Evolutionary conservation across 2,113 vertebrate genomes (phyloP).

Genomic region (Daubentonia madagascariensis): DNA sequence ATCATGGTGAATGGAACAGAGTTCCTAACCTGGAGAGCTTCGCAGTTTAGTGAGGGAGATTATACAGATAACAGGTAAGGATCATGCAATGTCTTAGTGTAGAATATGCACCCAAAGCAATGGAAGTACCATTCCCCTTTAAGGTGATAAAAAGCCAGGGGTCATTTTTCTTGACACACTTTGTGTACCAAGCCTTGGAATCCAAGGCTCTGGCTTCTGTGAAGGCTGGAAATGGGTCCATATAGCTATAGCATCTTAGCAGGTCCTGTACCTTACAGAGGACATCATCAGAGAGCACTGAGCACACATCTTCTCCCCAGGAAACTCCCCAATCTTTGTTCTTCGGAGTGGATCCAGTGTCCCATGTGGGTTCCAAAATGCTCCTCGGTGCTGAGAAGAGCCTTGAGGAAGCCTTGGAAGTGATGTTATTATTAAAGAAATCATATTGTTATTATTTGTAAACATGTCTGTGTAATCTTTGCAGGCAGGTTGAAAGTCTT

Average conservation of each 20-base stretch:
- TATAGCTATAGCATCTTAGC: neutral
- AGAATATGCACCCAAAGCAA: neutral
- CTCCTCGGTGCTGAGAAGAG: neutral
- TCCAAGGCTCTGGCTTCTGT: neutral
- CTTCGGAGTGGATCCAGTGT: neutral
- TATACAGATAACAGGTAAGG: neutral
- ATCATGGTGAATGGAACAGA: neutral
- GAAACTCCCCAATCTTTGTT: neutral
- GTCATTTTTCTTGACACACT: neutral
- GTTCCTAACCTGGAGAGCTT: neutral
- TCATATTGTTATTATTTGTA: neutral
- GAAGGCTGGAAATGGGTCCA: neutral
- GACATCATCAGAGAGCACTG: neutral
- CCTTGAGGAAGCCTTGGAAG: neutral
- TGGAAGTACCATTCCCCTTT: neutral
- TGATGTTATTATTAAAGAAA: too few species aligned
- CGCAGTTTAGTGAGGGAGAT: neutral
- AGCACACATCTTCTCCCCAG: neutral
- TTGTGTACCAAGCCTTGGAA: neutral
- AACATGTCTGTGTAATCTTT: neutral
- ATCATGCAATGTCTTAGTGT: neutral
- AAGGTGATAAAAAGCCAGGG: neutral
- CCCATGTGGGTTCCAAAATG: neutral
- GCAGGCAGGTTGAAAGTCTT: neutral
- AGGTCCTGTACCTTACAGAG: neutral